Conservation (phyloP, 2,888 invertebrate species). For the Rapana venosa region DNA sequence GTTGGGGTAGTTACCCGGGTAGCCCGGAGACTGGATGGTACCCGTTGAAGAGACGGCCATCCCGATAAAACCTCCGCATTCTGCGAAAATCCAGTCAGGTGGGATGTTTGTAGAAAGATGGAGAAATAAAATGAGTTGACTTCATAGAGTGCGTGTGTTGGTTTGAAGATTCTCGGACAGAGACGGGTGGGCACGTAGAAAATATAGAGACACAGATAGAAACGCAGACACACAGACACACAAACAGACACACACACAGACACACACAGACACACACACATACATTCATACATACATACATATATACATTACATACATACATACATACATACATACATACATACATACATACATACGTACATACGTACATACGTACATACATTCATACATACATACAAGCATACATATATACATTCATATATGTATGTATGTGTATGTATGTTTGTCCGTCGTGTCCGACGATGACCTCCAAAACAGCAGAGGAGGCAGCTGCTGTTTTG, state of each 20-base stretch:
- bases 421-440: no score
- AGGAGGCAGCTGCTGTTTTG: no score
- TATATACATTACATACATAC: neutral
- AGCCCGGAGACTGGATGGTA: slow-evolving; percentile 49
- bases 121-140: neutral
- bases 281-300: neutral
- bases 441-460: no score
- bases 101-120: neutral
- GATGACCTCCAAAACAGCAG: no score
- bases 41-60: slow-evolving; percentile 21
- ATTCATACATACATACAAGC: neutral
- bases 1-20: slow-evolving; percentile 53
- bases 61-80: slow-evolving; percentile 48
- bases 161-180: no score
- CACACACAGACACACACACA: no score
- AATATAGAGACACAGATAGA: no score
- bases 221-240: no score
- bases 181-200: no score
- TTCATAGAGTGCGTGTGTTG: neutral
- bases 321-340: neutral
- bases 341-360: neutral
- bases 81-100: slow-evolving; percentile 35
- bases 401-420: no score
- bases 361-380: neutral
- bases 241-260: no score